phyloP scores from a whole-genome alignment of 2,888 invertebrate genomes.

The Spicauda simplicius region DNA sequence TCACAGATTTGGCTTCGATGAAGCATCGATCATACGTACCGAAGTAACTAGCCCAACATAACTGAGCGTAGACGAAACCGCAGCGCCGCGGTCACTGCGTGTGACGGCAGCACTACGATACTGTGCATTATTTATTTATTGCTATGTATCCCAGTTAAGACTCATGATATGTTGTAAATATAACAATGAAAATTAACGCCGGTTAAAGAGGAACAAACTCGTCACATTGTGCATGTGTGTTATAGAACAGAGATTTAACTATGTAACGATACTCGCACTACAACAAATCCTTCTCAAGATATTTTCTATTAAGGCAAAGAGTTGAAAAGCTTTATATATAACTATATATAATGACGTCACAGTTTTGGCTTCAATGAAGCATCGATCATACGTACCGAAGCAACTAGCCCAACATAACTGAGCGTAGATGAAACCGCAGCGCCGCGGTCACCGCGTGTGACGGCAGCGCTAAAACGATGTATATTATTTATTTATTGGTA shows the following conservation, averaged over 20 bases:
- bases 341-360: not conserved
- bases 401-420: not conserved
- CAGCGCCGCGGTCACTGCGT: constrained; percentile 14
- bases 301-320: too few relatives aligned
- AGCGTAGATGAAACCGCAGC: not conserved
- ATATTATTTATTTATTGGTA: not conserved
- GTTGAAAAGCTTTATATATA: not conserved
- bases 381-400: not conserved
- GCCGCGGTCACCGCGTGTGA: constrained; percentile 14
- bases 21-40: not conserved
- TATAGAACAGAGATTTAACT: too few relatives aligned
- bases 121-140: not conserved
- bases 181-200: too few relatives aligned
- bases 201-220: too few relatives aligned
- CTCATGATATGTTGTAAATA: too few relatives aligned
- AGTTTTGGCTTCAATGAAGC: not conserved
- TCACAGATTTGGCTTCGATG: not conserved
- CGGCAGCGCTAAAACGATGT: not conserved
- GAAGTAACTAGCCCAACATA: not conserved
- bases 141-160: not conserved
- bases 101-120: constrained; percentile 1
- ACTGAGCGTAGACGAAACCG: not conserved
- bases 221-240: too few relatives aligned
- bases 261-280: too few relatives aligned
- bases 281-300: too few relatives aligned